Evolutionary conservation across 2,888 invertebrate genomes (phyloP).

Genomic region (Globia sparganii): DNA sequence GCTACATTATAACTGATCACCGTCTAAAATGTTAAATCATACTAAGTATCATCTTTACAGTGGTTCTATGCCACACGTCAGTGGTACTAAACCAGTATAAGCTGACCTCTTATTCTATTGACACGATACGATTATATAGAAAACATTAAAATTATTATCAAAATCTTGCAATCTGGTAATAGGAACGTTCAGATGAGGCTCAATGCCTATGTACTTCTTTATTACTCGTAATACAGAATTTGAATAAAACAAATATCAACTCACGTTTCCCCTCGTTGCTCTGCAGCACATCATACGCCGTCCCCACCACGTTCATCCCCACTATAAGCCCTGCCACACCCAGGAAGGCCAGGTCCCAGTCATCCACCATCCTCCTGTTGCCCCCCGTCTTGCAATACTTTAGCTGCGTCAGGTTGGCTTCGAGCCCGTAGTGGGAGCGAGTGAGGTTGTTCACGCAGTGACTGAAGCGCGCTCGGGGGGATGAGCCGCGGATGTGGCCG

Average conservation of each 20-base stretch:
- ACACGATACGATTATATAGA: neutral
- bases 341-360: constrained; percentile 67
- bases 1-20: neutral
- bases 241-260: constrained; percentile 27
- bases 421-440: constrained; percentile 63
- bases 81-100: neutral
- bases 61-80: neutral
- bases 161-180: neutral
- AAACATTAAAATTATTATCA: neutral
- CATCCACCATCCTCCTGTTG: constrained; percentile 33
- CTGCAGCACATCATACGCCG: constrained; percentile 71
- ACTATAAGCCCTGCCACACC: constrained; percentile 62
- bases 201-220: neutral
- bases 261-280: constrained; percentile 66
- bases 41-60: neutral
- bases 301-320: constrained; percentile 73
- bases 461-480: constrained; percentile 67
- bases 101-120: neutral
- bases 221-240: neutral
- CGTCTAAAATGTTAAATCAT: neutral
- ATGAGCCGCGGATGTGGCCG: constrained; percentile 50
- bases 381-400: constrained; percentile 68
- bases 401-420: constrained; percentile 67
- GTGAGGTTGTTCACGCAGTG: constrained; percentile 72
- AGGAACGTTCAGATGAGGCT: neutral